A percentile compares a stretch with the other conserved stretches of the same genome.
Evolutionary conservation across 1,140 invertebrate species (phyloP).

Genomic region (Cydia strobilella): DNA sequence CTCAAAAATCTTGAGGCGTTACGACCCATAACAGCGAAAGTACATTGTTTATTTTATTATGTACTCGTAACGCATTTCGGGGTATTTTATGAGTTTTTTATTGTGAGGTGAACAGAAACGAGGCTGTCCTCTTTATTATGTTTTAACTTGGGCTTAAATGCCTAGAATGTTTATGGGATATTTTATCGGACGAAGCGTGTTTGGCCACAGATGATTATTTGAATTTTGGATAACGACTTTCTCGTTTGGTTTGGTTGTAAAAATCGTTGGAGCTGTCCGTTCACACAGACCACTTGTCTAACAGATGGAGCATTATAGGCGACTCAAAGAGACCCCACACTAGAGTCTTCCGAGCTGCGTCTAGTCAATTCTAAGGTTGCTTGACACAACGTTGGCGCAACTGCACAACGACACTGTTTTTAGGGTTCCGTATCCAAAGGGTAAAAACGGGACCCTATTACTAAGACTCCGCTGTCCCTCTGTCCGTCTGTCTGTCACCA

Average conservation of each 20-base stretch:
- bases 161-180: conserved; percentile 18
- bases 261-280: neutral
- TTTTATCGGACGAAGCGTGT: conserved; percentile 6
- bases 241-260: conserved; percentile 21
- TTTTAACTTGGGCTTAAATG: conserved; percentile 31
- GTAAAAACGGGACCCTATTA: no score
- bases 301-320: no score
- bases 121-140: conserved; percentile 23
- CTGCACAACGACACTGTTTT: no score
- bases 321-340: no score
- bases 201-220: conserved; percentile 3
- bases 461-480: no score
- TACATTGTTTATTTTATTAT: conserved; percentile 19
- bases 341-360: no score
- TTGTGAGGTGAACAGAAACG: conserved; percentile 27
- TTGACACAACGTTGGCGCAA: no score
- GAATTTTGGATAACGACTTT: conserved; percentile 22
- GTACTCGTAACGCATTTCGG: conserved; percentile 22
- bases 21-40: conserved; percentile 9
- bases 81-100: conserved; percentile 23
- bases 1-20: no score
- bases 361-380: no score
- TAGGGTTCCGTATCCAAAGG: no score
- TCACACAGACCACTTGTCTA: no score
- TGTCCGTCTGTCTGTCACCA: no score